Conservation (phyloP, 2,113 vertebrate species). For the Pituophis catenifer region DNA sequence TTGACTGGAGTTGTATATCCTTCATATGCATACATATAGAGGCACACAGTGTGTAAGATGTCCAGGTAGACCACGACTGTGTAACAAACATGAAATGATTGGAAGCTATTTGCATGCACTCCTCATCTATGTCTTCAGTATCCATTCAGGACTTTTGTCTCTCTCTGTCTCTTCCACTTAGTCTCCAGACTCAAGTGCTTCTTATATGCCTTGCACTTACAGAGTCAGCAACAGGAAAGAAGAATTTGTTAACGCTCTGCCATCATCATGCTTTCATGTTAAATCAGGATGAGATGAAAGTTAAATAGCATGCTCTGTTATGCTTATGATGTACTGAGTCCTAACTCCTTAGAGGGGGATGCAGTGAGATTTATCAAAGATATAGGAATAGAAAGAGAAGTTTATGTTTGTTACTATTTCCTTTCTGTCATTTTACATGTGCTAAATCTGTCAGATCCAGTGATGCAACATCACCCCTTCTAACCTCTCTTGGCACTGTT, state of each 20-base stretch:
- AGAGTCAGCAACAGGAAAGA: background rate
- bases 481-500: slow-evolving; percentile 36
- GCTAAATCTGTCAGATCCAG: slow-evolving; percentile 54
- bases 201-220: background rate
- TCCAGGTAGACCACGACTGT: background rate
- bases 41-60: background rate
- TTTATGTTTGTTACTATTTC: slow-evolving; percentile 48
- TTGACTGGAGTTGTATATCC: background rate
- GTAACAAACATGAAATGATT: background rate
- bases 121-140: background rate
- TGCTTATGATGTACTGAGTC: fast-evolving
- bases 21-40: background rate
- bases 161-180: background rate
- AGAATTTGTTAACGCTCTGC: background rate
- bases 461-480: slow-evolving; percentile 35
- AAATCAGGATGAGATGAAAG: background rate
- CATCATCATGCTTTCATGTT: fast-evolving
- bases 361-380: background rate
- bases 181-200: background rate
- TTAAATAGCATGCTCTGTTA: fast-evolving
- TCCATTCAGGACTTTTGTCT: background rate
- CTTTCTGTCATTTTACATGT: slow-evolving; percentile 46
- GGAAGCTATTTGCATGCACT: background rate
- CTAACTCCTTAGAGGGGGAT: background rate
- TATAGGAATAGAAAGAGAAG: slow-evolving; percentile 13